Conservation (phyloP, 2,113 vertebrate genomes). For the Prionailurus viverrinus region DNA sequence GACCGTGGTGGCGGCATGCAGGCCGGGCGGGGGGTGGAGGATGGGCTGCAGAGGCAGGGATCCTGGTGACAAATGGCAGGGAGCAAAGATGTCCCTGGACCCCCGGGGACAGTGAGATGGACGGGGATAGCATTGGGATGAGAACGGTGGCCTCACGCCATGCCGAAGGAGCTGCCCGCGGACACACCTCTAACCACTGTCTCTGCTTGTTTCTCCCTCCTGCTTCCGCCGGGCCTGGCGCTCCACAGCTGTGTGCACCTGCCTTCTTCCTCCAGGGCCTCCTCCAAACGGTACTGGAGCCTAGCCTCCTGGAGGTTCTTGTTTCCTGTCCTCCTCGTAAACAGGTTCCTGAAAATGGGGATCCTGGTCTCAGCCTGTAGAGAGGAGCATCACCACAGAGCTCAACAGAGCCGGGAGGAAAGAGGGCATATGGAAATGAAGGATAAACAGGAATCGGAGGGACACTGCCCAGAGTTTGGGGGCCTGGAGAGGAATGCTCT, state of each 20-base stretch:
- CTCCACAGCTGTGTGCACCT: conserved; percentile 76
- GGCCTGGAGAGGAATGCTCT: background rate
- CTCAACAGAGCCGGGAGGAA: background rate
- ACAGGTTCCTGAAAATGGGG: background rate
- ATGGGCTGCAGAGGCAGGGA: background rate
- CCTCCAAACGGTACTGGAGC: conserved; percentile 71
- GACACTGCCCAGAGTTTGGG: background rate
- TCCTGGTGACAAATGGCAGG: background rate
- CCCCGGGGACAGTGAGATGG: background rate
- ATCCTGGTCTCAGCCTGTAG: background rate
- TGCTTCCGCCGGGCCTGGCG: background rate
- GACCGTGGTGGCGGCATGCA: background rate
- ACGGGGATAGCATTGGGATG: background rate
- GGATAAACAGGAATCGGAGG: background rate
- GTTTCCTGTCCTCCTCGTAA: background rate
- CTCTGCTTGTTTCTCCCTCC: conserved; percentile 73
- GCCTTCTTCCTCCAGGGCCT: conserved; percentile 80
- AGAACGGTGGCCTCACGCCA: rapidly evolving
- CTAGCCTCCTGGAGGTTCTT: background rate
- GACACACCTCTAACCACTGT: conserved; percentile 53
- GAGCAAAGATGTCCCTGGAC: background rate
- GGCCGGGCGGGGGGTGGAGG: background rate
- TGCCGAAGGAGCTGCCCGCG: background rate
- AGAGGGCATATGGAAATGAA: background rate
- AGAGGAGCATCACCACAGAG: background rate